Evolutionary conservation across 2,113 vertebrate species (phyloP).

Genomic region (Nibea coibor): DNA sequence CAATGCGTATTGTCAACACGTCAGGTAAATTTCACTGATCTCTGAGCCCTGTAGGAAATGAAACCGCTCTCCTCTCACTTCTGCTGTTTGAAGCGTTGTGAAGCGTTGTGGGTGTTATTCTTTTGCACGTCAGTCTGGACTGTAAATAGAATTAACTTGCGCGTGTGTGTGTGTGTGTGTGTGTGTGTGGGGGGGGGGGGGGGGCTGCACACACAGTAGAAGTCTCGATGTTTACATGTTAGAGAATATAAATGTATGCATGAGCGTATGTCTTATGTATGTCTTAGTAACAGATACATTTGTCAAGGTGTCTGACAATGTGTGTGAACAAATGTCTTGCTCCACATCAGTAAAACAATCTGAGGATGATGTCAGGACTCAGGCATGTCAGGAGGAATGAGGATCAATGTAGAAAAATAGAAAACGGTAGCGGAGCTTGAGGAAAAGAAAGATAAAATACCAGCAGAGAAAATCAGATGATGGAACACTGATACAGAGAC

Average conservation of each 20-base stretch:
- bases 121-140: neutral
- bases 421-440: neutral
- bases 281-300: neutral
- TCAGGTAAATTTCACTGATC: neutral
- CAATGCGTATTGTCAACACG: too few species aligned
- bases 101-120: neutral
- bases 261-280: neutral
- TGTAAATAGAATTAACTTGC: neutral
- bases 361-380: slow-evolving; percentile 15
- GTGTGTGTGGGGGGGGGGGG: too few species aligned
- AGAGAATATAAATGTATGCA: neutral
- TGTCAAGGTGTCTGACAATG: neutral
- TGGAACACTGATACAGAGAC: too few species aligned
- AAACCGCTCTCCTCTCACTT: neutral
- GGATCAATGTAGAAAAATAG: neutral
- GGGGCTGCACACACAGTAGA: neutral
- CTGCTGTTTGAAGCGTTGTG: neutral
- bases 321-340: neutral
- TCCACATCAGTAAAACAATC: slow-evolving; percentile 7
- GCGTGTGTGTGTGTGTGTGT: too few species aligned
- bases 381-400: slow-evolving; percentile 27
- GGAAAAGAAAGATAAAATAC: neutral
- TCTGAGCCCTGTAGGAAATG: neutral
- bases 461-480: slow-evolving; percentile 10
- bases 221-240: neutral